Conservation (phyloP, 2,888 invertebrate species). For the Oligia strigilis region DNA sequence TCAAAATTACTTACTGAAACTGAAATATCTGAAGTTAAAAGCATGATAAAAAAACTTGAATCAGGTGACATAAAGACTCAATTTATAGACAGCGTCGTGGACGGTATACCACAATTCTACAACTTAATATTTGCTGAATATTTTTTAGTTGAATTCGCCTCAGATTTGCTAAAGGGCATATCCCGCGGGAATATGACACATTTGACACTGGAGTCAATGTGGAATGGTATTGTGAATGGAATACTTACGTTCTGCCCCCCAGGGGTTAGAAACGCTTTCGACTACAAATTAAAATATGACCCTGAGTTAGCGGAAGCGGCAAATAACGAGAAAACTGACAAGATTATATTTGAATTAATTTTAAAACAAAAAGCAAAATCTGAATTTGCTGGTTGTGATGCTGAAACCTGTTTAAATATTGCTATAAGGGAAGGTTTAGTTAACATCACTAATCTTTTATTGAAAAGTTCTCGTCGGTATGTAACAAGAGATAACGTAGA, state of each 20-base stretch:
- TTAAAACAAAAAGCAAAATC: slow-evolving; percentile 59
- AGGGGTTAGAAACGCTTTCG: slow-evolving; percentile 68
- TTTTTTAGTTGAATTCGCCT: slow-evolving; percentile 66
- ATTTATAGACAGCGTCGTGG: slow-evolving; percentile 66
- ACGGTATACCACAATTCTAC: slow-evolving; percentile 70
- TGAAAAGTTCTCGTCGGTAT: slow-evolving; percentile 56
- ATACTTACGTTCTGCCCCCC: slow-evolving; percentile 65
- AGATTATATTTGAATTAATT: slow-evolving; percentile 70
- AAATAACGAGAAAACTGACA: slow-evolving; percentile 56
- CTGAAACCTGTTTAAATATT: slow-evolving; percentile 55
- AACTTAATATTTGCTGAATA: slow-evolving; percentile 73
- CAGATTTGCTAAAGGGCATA: slow-evolving; percentile 58
- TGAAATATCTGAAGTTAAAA: slow-evolving; percentile 68
- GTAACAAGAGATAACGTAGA: slow-evolving; percentile 58
- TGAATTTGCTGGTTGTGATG: slow-evolving; percentile 11
- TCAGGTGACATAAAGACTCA: slow-evolving; percentile 67
- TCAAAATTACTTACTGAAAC: slow-evolving; percentile 64
- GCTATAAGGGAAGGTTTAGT: slow-evolving; percentile 67
- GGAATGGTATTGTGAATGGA: slow-evolving; percentile 69
- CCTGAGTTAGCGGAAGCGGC: slow-evolving; percentile 57
- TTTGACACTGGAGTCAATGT: slow-evolving; percentile 56
- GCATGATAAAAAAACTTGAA: slow-evolving; percentile 64
- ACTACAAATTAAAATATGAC: slow-evolving; percentile 72
- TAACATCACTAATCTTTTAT: slow-evolving; percentile 65
- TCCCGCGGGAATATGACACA: slow-evolving; percentile 10